Evolutionary conservation across 2,888 invertebrate genomes (phyloP).

Genomic region (Drosophila paramelanica): DNA sequence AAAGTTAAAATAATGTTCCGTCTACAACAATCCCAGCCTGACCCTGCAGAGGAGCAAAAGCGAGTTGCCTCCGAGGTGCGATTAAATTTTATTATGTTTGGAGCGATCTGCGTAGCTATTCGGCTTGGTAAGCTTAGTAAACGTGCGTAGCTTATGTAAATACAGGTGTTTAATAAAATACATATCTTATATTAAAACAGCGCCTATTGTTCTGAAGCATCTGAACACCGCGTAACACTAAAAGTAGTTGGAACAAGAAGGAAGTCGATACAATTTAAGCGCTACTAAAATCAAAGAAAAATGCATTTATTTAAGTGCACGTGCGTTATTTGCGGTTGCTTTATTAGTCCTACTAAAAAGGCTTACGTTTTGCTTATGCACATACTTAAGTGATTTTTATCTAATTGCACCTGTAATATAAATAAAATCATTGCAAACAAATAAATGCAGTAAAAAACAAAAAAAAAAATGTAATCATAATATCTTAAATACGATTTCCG

Average conservation of each 20-base stretch:
- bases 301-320: constrained; percentile 59
- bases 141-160: constrained; percentile 56
- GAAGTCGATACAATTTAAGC: constrained; percentile 15
- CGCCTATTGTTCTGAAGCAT: constrained; percentile 59
- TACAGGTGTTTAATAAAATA: constrained; percentile 22
- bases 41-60: constrained; percentile 84
- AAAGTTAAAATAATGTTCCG: constrained; percentile 81
- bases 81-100: constrained; percentile 82
- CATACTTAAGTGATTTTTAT: neutral
- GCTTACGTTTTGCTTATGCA: constrained; percentile 3
- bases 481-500: neutral
- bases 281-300: constrained; percentile 15
- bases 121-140: constrained; percentile 75
- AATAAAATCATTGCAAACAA: constrained; percentile 31
- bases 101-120: constrained; percentile 78
- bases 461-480: neutral
- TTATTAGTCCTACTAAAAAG: constrained; percentile 4
- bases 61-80: constrained; percentile 82
- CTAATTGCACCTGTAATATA: constrained; percentile 24
- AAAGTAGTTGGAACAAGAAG: constrained; percentile 5
- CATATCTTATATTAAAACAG: constrained; percentile 32
- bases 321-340: constrained; percentile 8
- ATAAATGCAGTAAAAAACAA: constrained; percentile 30
- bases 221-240: constrained; percentile 51
- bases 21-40: constrained; percentile 83